A percentile compares a stretch with the other conserved stretches of the same genome.
Conservation (phyloP, 2,797 vertebrate genomes). For the Otus scops region DNA sequence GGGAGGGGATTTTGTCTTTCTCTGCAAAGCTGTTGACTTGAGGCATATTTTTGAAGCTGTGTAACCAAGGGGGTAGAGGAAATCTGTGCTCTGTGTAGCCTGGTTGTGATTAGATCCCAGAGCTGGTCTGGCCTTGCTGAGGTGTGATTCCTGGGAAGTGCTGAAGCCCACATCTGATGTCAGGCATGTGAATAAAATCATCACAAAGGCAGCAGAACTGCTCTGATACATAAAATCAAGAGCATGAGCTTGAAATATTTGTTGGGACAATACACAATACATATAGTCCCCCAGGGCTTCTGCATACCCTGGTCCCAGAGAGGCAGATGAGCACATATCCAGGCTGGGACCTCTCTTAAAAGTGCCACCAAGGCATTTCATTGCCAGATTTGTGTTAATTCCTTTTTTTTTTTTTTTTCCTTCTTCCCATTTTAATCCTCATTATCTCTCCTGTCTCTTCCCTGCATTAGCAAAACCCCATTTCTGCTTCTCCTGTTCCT, state of each 20-base stretch:
- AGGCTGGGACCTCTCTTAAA: background rate
- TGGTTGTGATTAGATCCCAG: background rate
- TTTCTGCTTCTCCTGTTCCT: constrained; percentile 93
- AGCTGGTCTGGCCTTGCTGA: background rate
- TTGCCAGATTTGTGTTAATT: background rate
- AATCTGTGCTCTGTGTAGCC: background rate
- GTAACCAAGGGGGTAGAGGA: background rate
- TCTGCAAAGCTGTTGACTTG: constrained; percentile 3
- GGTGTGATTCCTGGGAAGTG: background rate
- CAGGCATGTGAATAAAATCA: background rate
- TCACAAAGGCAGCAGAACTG: background rate
- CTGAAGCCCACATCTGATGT: background rate
- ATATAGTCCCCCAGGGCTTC: background rate
- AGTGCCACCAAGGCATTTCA: background rate
- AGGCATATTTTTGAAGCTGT: constrained; percentile 31
- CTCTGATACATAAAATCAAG: background rate
- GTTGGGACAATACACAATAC: background rate
- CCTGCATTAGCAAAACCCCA: constrained; percentile 90
- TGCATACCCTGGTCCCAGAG: background rate
- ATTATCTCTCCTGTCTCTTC: constrained; percentile 18
- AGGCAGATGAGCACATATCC: background rate
- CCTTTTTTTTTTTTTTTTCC: background rate
- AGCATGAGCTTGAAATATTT: background rate
- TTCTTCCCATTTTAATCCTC: constrained; percentile 26
- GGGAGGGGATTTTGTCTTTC: constrained; percentile 28